Evolutionary conservation across 2,888 invertebrate genomes (phyloP).

Genomic region (Napeogenes sylphis): DNA sequence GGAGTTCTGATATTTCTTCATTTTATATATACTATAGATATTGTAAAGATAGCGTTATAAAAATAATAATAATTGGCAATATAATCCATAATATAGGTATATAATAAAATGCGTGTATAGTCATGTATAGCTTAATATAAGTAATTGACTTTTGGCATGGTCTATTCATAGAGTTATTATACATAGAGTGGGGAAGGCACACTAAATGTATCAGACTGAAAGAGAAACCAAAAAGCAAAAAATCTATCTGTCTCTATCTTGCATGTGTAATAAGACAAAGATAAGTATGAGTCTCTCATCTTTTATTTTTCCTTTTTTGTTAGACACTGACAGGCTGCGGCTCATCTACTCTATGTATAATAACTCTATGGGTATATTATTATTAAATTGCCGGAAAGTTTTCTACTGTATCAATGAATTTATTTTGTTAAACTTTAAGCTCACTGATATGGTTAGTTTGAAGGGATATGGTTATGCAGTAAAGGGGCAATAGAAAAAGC

Average conservation of each 20-base stretch:
- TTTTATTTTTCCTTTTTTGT: too few species aligned
- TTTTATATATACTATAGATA: not conserved
- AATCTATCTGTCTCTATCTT: too few species aligned
- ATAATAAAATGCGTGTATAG: constrained; percentile 44
- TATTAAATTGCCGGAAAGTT: constrained; percentile 39
- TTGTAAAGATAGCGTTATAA: constrained; percentile 17
- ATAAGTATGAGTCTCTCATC: too few species aligned
- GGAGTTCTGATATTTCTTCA: too few species aligned
- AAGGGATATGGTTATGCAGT: constrained; percentile 43
- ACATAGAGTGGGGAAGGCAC: too few species aligned
- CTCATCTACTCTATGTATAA: too few species aligned
- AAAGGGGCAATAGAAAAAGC: constrained; percentile 19
- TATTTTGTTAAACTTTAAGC: constrained; percentile 33
- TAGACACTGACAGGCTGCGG: too few species aligned
- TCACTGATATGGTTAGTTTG: constrained; percentile 54
- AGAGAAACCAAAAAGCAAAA: too few species aligned
- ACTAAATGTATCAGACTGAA: too few species aligned
- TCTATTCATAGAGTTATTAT: constrained; percentile 35
- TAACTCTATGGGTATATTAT: too few species aligned
- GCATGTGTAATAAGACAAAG: too few species aligned
- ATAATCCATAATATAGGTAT: constrained; percentile 52
- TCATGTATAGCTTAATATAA: constrained; percentile 53
- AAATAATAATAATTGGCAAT: constrained; percentile 35
- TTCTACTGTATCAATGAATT: not conserved
- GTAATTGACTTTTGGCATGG: constrained; percentile 68